Percentiles rank a stretch among this genome's conserved stretches.
Conservation (phyloP, 2,797 vertebrate genomes). For the Crax fasciolata region DNA sequence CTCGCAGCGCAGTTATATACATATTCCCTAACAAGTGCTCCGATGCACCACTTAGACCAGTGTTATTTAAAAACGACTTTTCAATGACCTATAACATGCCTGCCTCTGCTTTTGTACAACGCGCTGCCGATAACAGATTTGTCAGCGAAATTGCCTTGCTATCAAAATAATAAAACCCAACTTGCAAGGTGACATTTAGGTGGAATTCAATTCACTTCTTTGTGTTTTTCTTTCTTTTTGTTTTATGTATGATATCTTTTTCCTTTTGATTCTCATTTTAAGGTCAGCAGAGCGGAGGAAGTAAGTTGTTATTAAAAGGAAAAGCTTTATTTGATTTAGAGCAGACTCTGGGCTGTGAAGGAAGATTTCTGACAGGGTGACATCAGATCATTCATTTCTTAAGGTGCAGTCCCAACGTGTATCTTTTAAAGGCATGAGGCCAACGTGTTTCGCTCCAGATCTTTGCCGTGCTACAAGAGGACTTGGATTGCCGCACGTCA, state of each 20-base stretch:
- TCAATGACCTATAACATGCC: conserved; percentile 15
- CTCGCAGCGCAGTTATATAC: not conserved
- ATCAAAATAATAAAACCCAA: conserved; percentile 67
- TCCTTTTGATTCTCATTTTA: conserved; percentile 45
- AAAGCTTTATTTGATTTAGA: conserved; percentile 59
- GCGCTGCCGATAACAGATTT: conserved; percentile 26
- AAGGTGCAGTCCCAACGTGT: not conserved
- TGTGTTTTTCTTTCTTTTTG: conserved; percentile 46
- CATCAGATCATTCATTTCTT: not conserved
- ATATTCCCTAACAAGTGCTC: conserved; percentile 1
- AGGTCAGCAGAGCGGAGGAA: conserved; percentile 23
- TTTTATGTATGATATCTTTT: conserved; percentile 62
- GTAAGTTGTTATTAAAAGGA: conserved; percentile 48
- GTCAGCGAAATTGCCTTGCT: conserved; percentile 56
- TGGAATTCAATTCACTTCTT: conserved; percentile 63
- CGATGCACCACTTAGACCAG: not conserved
- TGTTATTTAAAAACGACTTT: conserved; percentile 15
- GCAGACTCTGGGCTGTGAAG: not conserved
- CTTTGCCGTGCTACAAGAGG: not conserved
- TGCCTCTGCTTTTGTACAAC: not conserved
- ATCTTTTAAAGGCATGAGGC: not conserved
- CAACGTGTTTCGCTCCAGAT: not conserved
- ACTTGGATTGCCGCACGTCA: not conserved
- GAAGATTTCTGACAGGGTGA: conserved; percentile 36
- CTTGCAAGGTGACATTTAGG: conserved; percentile 73